These are phyloP conservation scores for Zeugodacus cucurbitae DNA, from an alignment of 1,140 invertebrate genomes.

Conservation along the genomic window DNA sequence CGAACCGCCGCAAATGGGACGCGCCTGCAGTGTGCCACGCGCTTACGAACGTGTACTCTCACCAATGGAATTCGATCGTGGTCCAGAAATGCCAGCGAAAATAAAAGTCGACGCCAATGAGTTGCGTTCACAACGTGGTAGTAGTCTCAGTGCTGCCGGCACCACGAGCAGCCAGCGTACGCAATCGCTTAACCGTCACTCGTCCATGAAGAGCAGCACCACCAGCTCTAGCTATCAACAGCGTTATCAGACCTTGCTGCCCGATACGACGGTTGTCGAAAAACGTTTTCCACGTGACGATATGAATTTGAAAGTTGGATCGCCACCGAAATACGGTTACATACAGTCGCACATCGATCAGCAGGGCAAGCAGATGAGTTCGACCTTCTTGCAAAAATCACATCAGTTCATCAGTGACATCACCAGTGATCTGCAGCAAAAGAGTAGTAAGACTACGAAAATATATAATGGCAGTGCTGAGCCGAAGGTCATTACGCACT, in stretches of 20 bases:
- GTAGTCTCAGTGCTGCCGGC: slow-evolving; percentile 50
- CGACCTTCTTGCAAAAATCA: slow-evolving; percentile 76
- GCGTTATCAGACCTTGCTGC: slow-evolving; percentile 42
- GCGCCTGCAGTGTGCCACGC: slow-evolving; percentile 67
- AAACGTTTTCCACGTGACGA: slow-evolving; percentile 54
- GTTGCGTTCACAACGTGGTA: slow-evolving; percentile 55
- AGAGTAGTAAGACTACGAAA: slow-evolving; percentile 19
- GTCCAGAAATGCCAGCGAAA: slow-evolving; percentile 68
- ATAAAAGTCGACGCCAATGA: slow-evolving; percentile 58
- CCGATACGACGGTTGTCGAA: background rate
- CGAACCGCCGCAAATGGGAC: slow-evolving; percentile 66
- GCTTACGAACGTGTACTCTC: slow-evolving; percentile 68
- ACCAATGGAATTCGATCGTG: slow-evolving; percentile 73
- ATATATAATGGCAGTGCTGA: slow-evolving; percentile 40
- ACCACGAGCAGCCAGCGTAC: slow-evolving; percentile 49
- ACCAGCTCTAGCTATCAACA: slow-evolving; percentile 46
- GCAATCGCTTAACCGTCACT: slow-evolving; percentile 57
- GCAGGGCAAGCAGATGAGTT: slow-evolving; percentile 72
- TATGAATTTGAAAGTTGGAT: slow-evolving; percentile 69
- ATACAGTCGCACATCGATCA: slow-evolving; percentile 66
- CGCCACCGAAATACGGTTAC: slow-evolving; percentile 73
- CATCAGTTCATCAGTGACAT: slow-evolving; percentile 77
- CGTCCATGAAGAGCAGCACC: slow-evolving; percentile 49
- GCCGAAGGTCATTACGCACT: slow-evolving; percentile 54
- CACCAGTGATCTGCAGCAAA: slow-evolving; percentile 70